Percentiles rank a stretch among this genome's conserved stretches.
These are phyloP conservation scores for Leptura quadrifasciata DNA, from an alignment of 2,888 invertebrate species.

Conservation along the genomic window DNA sequence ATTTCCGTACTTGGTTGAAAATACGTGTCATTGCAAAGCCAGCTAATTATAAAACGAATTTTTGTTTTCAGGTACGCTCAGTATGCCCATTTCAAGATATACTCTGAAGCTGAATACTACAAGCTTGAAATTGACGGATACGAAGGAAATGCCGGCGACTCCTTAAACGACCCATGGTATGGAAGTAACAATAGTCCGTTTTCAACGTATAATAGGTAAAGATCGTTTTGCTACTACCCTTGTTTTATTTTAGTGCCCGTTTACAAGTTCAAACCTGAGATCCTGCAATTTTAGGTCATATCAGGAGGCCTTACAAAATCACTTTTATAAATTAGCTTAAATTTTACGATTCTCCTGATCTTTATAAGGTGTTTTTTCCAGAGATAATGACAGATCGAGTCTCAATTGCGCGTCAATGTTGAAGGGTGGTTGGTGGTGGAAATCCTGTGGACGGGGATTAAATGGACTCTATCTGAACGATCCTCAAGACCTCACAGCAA, in stretches of 20 bases:
- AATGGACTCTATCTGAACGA: constrained; percentile 93
- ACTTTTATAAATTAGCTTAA: too few relatives aligned
- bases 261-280: too few relatives aligned
- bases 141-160: constrained; percentile 93
- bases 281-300: too few relatives aligned
- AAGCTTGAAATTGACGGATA: constrained; percentile 94
- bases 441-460: constrained; percentile 91
- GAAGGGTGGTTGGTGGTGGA: constrained; percentile 98
- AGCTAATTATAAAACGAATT: not conserved
- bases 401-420: constrained; percentile 95
- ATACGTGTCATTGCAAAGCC: too few relatives aligned
- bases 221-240: constrained; percentile 45
- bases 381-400: constrained; percentile 93
- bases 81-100: constrained; percentile 94
- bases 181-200: constrained; percentile 95
- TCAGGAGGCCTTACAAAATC: too few relatives aligned
- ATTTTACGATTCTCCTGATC: not conserved
- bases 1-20: too few relatives aligned
- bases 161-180: constrained; percentile 95
- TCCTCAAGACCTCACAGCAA: constrained; percentile 91
- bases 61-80: constrained; percentile 83
- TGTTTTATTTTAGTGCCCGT: not conserved
- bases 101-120: constrained; percentile 93
- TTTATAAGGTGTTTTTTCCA: constrained; percentile 69
- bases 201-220: constrained; percentile 91